Percentiles rank a stretch among this genome's conserved stretches.
These are phyloP conservation scores for Cephus sareptanus DNA, from an alignment of 2,888 invertebrate genomes.

Conservation along the genomic window DNA sequence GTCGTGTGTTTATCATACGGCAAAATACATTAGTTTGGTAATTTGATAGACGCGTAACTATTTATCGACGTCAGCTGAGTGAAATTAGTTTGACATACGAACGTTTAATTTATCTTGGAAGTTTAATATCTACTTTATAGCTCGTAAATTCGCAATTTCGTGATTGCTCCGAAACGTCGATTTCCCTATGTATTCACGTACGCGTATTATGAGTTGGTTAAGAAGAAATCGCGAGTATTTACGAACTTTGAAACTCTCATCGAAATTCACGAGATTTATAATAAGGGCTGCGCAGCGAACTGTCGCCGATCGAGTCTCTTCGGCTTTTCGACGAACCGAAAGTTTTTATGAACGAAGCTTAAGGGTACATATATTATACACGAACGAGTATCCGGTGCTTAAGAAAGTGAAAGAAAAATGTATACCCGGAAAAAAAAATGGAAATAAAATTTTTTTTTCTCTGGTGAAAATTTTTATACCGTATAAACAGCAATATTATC, in stretches of 20 bases:
- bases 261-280: background rate
- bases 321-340: too few species aligned
- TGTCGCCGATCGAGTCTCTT: too few species aligned
- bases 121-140: background rate
- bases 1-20: background rate
- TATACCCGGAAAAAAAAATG: too few species aligned
- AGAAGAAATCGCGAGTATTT: background rate
- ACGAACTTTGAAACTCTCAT: background rate
- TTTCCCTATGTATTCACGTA: background rate
- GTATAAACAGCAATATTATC: too few species aligned
- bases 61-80: background rate
- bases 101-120: background rate
- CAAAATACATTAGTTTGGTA: background rate
- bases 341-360: too few species aligned
- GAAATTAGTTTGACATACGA: background rate
- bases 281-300: too few species aligned
- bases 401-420: too few species aligned
- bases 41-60: background rate
- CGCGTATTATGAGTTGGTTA: background rate
- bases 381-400: too few species aligned
- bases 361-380: too few species aligned
- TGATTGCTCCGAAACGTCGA: background rate
- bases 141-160: background rate
- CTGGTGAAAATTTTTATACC: too few species aligned
- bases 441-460: too few species aligned